phyloP scores from a whole-genome alignment of 2,113 vertebrate genomes.

The Stegostoma tigrinum region DNA sequence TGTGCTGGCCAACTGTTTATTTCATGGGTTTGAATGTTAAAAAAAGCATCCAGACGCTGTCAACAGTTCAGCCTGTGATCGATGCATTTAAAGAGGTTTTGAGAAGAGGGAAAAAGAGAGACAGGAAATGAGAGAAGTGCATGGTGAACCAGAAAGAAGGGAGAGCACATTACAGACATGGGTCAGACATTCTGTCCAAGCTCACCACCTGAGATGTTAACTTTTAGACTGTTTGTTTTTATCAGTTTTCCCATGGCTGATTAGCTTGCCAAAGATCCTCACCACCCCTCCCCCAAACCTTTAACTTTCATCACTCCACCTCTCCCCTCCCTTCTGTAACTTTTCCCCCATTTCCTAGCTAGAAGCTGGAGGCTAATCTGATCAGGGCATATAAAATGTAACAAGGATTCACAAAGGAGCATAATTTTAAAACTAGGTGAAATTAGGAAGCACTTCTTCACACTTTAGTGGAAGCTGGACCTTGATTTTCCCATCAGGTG shows the following conservation, averaged over 20 bases:
- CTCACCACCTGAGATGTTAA: neutral
- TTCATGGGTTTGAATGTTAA: neutral
- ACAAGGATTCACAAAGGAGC: neutral
- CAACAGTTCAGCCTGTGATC: conserved; percentile 9
- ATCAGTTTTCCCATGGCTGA: neutral
- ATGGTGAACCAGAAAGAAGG: neutral
- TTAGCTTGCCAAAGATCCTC: neutral
- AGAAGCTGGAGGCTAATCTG: neutral
- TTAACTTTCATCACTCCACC: neutral
- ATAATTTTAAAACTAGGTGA: neutral
- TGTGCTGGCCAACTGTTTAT: conserved; percentile 28
- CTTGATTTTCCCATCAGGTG: neutral
- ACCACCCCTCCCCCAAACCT: too few species aligned
- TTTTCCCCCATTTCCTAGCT: neutral
- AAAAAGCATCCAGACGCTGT: neutral
- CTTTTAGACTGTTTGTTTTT: neutral
- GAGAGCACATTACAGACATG: neutral
- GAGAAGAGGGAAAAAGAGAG: neutral
- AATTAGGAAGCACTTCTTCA: neutral
- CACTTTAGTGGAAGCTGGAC: neutral
- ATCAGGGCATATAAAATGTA: neutral
- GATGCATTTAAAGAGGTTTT: neutral
- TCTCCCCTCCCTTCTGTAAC: neutral
- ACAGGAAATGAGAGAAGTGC: neutral
- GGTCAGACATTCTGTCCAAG: neutral